These are phyloP conservation scores for Rhimphoctona megacephalus DNA, from an alignment of 2,888 invertebrate genomes.

Conservation along the genomic window DNA sequence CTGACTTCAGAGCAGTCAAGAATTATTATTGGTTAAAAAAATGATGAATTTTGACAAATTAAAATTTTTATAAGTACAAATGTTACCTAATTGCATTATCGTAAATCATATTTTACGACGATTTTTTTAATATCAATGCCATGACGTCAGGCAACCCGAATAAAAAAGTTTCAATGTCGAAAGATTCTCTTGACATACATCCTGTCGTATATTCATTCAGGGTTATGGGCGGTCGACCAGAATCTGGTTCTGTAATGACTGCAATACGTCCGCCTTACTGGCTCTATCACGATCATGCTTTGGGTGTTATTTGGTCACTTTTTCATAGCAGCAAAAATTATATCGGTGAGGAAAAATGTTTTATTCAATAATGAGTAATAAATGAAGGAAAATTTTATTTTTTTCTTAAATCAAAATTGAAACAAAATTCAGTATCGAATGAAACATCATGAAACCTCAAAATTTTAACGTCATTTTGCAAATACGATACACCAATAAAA, in stretches of 20 bases:
- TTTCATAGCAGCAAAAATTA: conserved; percentile 78
- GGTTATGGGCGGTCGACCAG: conserved; percentile 40
- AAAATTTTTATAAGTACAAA: background rate
- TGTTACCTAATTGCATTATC: background rate
- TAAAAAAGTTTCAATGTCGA: conserved; percentile 55
- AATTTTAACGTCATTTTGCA: background rate
- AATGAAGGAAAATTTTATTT: background rate
- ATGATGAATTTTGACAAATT: conserved; percentile 11
- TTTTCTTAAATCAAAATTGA: background rate
- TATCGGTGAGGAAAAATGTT: conserved; percentile 70
- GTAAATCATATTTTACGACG: background rate
- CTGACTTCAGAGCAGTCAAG: conserved; percentile 53
- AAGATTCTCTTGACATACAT: conserved; percentile 61
- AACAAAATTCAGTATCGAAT: background rate
- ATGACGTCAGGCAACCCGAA: conserved; percentile 13
- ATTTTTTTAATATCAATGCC: background rate
- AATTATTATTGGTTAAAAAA: conserved; percentile 5
- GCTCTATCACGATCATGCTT: conserved; percentile 83
- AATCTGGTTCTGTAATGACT: conserved; percentile 61
- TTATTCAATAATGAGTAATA: background rate
- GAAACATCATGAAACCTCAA: background rate
- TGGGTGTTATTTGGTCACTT: conserved; percentile 84
- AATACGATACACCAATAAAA: background rate
- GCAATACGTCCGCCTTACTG: conserved; percentile 83
- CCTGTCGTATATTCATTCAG: conserved; percentile 71